Evolutionary conservation across 2,797 vertebrate genomes (phyloP).

Genomic region (Brachyalestes nurse): DNA sequence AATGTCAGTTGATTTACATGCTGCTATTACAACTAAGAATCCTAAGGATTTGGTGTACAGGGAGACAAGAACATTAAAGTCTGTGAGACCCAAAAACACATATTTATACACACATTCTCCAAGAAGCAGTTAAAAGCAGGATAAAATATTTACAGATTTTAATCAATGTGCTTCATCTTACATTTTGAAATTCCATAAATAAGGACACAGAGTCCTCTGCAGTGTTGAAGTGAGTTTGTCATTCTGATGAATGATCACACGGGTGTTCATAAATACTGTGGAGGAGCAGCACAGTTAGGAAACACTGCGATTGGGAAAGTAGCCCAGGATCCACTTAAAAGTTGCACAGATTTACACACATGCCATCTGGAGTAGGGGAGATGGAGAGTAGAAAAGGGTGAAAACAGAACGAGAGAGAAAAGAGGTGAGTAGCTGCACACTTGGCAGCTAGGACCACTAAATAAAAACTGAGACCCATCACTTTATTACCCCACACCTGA

Average conservation of each 20-base stretch:
- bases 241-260: slow-evolving; percentile 68
- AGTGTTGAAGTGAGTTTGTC: slow-evolving; percentile 62
- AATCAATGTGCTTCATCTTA: slow-evolving; percentile 61
- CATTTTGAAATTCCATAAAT: slow-evolving; percentile 69
- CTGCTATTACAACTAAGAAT: slow-evolving; percentile 7
- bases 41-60: slow-evolving; percentile 6
- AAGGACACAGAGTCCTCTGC: slow-evolving; percentile 57
- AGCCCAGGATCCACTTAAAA: slow-evolving; percentile 74
- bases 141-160: slow-evolving; percentile 61
- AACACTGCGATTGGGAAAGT: slow-evolving; percentile 65
- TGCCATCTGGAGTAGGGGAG: slow-evolving; percentile 46
- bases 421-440: neutral
- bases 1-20: neutral
- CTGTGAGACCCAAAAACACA: slow-evolving; percentile 42
- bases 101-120: slow-evolving; percentile 49
- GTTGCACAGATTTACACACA: slow-evolving; percentile 66
- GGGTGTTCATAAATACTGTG: slow-evolving; percentile 68
- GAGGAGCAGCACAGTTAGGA: slow-evolving; percentile 55
- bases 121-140: slow-evolving; percentile 46
- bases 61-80: neutral
- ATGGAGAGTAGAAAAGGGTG: slow-evolving; percentile 33
- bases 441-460: neutral
- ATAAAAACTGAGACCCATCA: neutral
- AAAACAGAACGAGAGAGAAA: neutral
- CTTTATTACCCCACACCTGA: neutral